Base-by-base conservation (phyloP, 2,113 vertebrate species). In the Otis tarda region DNA sequence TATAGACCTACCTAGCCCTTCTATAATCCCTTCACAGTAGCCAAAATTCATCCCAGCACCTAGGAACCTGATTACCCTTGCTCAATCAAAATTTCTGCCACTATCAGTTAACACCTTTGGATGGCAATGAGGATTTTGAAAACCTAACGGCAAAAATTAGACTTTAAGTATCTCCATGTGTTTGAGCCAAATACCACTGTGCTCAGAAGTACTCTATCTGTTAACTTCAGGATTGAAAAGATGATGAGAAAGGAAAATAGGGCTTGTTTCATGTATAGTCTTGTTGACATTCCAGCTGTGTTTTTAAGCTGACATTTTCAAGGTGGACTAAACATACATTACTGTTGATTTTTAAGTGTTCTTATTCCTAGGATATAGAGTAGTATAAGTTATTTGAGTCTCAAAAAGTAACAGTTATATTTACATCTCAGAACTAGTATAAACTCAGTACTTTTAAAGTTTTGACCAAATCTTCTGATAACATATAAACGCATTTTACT, bases 151-250 rank as follows among this genome's bases (percentile, higher is more conserved):
- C 39, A 81, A 77, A 83, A 95, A 53, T 93, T 83, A 94, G 88
- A 77, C 60, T 53, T 59, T 33, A 21, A 94, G 56, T 39, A 86
- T 90, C 90, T 64, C 52, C 20, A 61, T 85, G 49, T 49, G 60
- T 78, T 60, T 39, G 4, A 90, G 64, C 10, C 47, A 92, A 93
- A 84, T 61, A 86, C 14, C 30, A n/a, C 67, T 18, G 23, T 60
- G 22, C 68, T 83, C 79, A 67, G 55, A 67, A 25, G 45, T 70
- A 67, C 39, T 55, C 50, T 23, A 39, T 39, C 64, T 85, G 47
- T 93, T 96, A 87, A 95, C 82, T 93, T 91, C 90, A 59, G 68
- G 83, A 94, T 56, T 78, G 57, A 91, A 90, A 95, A 89, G 74
- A 93, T 69, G 53, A 93, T 76, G 73, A 89, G 77, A 94, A 95